Evolutionary conservation across 23 tunicate species (phyloP), one percentile per base, ranked within the genome.

Genomic region (Aplidium turbinatum): DNA sequence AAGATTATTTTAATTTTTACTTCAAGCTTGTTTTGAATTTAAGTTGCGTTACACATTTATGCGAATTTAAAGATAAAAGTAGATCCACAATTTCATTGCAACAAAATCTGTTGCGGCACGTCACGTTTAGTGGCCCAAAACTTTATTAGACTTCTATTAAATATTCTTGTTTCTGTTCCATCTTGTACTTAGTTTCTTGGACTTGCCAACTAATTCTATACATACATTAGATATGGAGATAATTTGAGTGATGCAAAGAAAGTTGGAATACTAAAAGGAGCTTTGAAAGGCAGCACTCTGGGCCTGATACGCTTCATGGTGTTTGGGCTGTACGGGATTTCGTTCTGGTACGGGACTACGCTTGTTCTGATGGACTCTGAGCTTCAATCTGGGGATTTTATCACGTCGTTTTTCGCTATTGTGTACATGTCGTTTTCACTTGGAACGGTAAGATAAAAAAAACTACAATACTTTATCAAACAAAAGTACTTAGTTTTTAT

Each of bases 321-420:
- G 6, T 56, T 56, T 23, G 20, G 63, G 9, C 16, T 56, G 63
- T 82, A 82, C 29, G 88, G 86, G 29, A 63, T 82, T 23, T 47
- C 84, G 4, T 82, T 82, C 33, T 82, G 88, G 88, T 82, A 82
- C 33, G 88, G 88, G 3, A 66, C 68, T n/a, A 77, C 36, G n/a
- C 63, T 82, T 18, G 65, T 76, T 46, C 38, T 82, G 33, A 72
- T 35, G 1, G 61, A 63, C 38, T 11, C 13, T 16, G 63, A 56
- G 63, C 38, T 77, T 26, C 19, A 63, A 7, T 38, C 81, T 34
- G 88, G 88, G 7, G 88, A 82, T 33, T 61, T 82, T 52, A 82
- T 82, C 55, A 38, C 78, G 0, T 80, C 78, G 16, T 82, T 82
- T 40, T 82, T 82, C 50, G 60, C 33, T 39, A 64, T 82, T 67